Evolutionary conservation across 2,113 vertebrate genomes (phyloP), one percentile per base, ranked within the genome.

Genomic region (Mystacornis crossleyi): DNA sequence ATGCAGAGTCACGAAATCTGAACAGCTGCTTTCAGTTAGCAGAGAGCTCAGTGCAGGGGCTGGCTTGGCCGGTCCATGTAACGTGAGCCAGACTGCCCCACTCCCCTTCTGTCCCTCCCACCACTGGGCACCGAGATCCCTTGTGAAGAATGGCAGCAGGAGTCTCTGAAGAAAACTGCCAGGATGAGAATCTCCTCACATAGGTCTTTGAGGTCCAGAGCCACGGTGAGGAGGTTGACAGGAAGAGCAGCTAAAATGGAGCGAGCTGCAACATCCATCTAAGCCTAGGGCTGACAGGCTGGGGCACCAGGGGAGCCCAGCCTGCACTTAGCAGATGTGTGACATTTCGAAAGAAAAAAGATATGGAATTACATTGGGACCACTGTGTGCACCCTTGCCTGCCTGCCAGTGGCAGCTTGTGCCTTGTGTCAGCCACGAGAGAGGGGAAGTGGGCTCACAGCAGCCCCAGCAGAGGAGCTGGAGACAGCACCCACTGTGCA

Each of bases 21-120:
- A 94, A 72, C 97, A 97, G 97, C 96, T 97, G 97, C 93, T 97
- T 97, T 93, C 92, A 96, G 96, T 97, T 97, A 96, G 87, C 81
- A 43, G 89, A 82, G 78, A 74, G 84, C 93, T 91, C 66, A n/a
- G 88, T 2, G 42, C 48, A 57, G 72, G 51, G 88, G 64, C 36
- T 78, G 80, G 54, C 64, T 50, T n/a, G 80, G 72, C 72, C 21
- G 3, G 36, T 38, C 80, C 38, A 0, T 90, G 96, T 74, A 97
- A 95, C 2, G 82, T 47, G 93, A 96, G 97, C 93, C 73, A 60
- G 77, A 12, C 50, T 90, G 81, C 75, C 92, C 81, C 2, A 3
- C 54, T 86, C 81, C 73, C 66, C 3, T n/a, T 29, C 40, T 16
- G 36, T 42, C 81, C 94, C 81, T 80, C 82, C 90, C 85, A 75